Percentiles rank a stretch among this genome's conserved stretches.
Evolutionary conservation across 2,797 vertebrate species (phyloP).

Genomic region (Hafferia zeledoni): DNA sequence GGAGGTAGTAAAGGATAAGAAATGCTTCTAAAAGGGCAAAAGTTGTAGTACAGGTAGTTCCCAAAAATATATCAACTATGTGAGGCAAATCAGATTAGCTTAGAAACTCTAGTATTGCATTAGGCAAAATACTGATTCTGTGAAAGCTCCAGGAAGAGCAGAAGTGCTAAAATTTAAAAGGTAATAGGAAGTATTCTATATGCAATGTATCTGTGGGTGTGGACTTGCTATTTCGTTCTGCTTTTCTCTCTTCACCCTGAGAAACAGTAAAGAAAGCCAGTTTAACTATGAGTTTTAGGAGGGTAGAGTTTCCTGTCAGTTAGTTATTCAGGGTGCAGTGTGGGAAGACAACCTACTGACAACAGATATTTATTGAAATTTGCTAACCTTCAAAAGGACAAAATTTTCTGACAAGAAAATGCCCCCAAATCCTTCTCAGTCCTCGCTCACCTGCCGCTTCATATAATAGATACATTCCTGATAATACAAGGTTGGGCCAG

Average conservation of each 20-base stretch:
- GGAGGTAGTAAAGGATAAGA: background rate
- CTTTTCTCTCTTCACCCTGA: background rate
- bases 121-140: background rate
- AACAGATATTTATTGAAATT: background rate
- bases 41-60: background rate
- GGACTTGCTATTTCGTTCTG: background rate
- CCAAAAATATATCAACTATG: background rate
- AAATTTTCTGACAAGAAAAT: background rate
- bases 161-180: background rate
- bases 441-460: background rate
- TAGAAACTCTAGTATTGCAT: background rate
- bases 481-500: background rate
- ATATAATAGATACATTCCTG: background rate
- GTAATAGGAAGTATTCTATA: background rate
- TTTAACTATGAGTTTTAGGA: background rate
- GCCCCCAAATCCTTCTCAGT: background rate
- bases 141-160: background rate
- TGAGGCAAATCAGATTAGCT: background rate
- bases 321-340: background rate
- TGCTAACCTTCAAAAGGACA: background rate
- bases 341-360: background rate
- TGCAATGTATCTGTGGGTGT: background rate
- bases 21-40: background rate
- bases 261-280: background rate
- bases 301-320: constrained; percentile 22